Evolutionary conservation across 2,888 invertebrate species (phyloP).

Genomic region (Thumatha senex): DNA sequence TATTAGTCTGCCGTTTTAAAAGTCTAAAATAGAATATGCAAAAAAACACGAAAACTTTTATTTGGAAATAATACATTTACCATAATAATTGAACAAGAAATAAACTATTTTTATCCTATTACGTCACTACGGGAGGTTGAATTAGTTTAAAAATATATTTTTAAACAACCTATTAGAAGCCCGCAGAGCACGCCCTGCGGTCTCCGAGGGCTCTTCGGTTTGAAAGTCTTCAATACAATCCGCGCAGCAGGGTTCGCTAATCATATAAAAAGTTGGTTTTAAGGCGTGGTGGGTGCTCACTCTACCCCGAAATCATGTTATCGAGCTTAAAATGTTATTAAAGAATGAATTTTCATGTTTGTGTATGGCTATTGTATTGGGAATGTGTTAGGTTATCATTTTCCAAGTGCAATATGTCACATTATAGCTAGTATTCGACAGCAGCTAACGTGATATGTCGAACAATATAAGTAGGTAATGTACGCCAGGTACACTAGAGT

Average conservation of each 20-base stretch:
- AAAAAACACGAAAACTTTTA: too few species aligned
- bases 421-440: too few species aligned
- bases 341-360: conserved; percentile 24
- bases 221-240: conserved; percentile 58
- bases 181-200: conserved; percentile 76
- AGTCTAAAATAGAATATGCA: too few species aligned
- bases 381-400: not conserved
- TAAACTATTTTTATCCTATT: conserved; percentile 35
- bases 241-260: conserved; percentile 51
- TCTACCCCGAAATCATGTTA: conserved; percentile 37
- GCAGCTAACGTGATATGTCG: too few species aligned
- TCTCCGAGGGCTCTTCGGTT: conserved; percentile 42
- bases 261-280: conserved; percentile 41
- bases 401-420: too few species aligned
- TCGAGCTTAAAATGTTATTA: conserved; percentile 31
- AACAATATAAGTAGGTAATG: too few species aligned
- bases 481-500: too few species aligned
- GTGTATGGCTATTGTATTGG: not conserved
- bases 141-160: conserved; percentile 38
- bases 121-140: conserved; percentile 40
- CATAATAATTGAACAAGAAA: conserved; percentile 1
- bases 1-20: too few species aligned
- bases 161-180: conserved; percentile 57
- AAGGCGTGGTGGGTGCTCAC: conserved; percentile 39
- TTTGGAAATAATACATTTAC: not conserved